These are phyloP conservation scores for Gonatopus flavifemur DNA, from an alignment of 1,140 invertebrate genomes.

Conservation along the genomic window DNA sequence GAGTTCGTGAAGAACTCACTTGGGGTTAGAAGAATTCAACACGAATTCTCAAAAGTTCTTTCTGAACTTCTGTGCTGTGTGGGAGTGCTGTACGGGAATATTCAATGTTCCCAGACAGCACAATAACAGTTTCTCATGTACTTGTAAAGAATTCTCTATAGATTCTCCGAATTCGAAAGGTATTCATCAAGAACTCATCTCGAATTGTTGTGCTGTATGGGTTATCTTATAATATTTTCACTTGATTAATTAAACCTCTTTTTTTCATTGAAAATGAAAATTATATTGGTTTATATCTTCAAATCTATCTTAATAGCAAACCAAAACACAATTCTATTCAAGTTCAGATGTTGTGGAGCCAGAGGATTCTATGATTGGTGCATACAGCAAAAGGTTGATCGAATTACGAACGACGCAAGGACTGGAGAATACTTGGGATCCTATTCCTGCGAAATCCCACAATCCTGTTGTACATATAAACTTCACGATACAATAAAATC, in stretches of 20 bases:
- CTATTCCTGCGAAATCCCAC: slow-evolving; percentile 11
- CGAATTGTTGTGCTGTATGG: too few relatives aligned
- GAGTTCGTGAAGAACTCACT: background rate
- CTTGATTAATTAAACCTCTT: background rate
- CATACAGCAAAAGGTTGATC: background rate
- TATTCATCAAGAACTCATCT: too few relatives aligned
- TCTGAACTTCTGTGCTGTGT: too few relatives aligned
- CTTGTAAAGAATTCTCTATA: background rate
- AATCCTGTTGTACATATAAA: slow-evolving; percentile 11
- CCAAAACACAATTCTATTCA: too few relatives aligned
- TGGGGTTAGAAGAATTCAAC: too few relatives aligned
- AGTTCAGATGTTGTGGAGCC: slow-evolving; percentile 20
- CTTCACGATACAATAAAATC: background rate
- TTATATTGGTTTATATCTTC: background rate
- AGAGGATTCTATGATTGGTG: slow-evolving; percentile 18
- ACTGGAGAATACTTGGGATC: slow-evolving; percentile 8
- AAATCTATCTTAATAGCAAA: too few relatives aligned
- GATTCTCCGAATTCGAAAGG: background rate
- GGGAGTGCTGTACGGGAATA: too few relatives aligned
- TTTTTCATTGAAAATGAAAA: background rate
- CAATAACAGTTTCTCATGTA: background rate
- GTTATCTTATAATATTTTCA: background rate
- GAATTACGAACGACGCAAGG: background rate
- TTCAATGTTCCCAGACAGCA: background rate
- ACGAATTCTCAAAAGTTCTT: too few relatives aligned